Evolutionary conservation across 1,140 invertebrate species (phyloP).

Genomic region (Chelonus insularis): DNA sequence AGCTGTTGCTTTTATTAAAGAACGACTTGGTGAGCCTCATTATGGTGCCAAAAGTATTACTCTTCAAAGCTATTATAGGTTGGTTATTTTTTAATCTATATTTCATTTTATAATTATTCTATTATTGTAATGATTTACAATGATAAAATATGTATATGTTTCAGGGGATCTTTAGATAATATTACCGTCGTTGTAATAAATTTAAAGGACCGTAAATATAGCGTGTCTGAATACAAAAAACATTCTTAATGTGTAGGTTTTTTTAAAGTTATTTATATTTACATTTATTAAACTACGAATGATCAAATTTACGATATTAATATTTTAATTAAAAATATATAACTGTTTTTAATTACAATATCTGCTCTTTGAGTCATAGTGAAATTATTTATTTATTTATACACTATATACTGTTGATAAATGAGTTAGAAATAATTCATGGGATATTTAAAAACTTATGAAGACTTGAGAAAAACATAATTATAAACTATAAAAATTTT

Average conservation of each 20-base stretch:
- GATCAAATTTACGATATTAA: no score
- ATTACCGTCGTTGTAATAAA: constrained; percentile 93
- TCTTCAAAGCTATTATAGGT: constrained; percentile 82
- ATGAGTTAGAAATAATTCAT: no score
- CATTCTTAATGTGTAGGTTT: background rate
- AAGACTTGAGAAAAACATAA: no score
- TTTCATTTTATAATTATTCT: background rate
- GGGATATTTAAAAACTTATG: no score
- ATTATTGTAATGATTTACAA: constrained; percentile 2
- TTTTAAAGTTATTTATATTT: background rate
- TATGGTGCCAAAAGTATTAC: constrained; percentile 89
- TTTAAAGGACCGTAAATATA: constrained; percentile 68
- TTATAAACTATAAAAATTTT: no score
- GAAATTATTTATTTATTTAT: background rate
- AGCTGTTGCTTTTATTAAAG: constrained; percentile 83
- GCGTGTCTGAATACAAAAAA: constrained; percentile 34
- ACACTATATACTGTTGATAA: no score
- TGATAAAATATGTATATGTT: constrained; percentile 26
- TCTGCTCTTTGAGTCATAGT: background rate
- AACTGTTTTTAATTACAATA: background rate
- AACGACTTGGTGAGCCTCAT: constrained; percentile 79
- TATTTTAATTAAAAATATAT: background rate
- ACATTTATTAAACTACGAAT: background rate
- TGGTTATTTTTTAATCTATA: constrained; percentile 12
- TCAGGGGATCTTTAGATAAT: constrained; percentile 88